Evolutionary conservation across 2,113 vertebrate genomes (phyloP).

Genomic region (Circaetus cinerascens): DNA sequence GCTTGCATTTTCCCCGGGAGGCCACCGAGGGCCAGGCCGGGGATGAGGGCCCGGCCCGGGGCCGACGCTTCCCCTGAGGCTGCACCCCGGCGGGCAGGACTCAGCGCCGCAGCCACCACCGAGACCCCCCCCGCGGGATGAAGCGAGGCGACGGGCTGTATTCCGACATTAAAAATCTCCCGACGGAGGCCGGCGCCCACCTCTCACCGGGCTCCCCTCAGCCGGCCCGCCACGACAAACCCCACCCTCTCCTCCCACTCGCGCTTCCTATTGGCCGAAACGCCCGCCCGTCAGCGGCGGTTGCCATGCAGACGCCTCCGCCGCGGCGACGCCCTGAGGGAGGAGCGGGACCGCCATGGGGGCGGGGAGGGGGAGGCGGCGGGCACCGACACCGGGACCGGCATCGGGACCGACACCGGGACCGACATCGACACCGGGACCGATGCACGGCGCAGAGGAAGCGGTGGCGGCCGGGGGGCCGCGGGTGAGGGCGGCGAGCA

Average conservation of each 20-base stretch:
- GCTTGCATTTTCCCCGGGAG: neutral
- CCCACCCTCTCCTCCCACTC: fast-evolving
- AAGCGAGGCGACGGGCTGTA: fast-evolving
- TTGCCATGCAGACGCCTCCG: neutral
- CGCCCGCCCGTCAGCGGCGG: neutral
- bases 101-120: fast-evolving
- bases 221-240: fast-evolving
- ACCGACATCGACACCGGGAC: neutral
- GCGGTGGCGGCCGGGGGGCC: neutral
- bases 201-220: fast-evolving
- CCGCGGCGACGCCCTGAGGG: neutral
- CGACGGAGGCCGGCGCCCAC: fast-evolving
- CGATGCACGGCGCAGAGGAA: conserved; percentile 51
- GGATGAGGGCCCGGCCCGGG: fast-evolving
- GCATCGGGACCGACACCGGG: too few species aligned
- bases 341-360: neutral
- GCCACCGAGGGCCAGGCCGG: too few species aligned
- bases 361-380: neutral
- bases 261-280: neutral
- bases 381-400: neutral
- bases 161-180: fast-evolving
- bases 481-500: conserved; percentile 52
- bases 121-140: fast-evolving
- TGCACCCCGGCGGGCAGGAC: neutral
- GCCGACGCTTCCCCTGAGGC: neutral